Conservation (phyloP, 2,797 vertebrate species). For the Natrix natrix region DNA sequence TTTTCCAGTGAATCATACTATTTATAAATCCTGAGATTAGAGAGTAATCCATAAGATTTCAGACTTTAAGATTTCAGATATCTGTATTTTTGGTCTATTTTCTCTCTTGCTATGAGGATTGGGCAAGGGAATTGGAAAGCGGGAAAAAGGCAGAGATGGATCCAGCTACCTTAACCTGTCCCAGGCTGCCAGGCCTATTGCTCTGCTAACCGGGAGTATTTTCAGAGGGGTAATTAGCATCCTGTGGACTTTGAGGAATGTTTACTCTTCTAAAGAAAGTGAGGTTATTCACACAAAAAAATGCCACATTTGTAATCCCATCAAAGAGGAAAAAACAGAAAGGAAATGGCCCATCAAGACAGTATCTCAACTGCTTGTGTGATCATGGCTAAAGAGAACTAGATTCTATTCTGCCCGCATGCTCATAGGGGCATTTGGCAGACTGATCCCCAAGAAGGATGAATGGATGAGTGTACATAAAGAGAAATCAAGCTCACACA, state of each 20-base stretch:
- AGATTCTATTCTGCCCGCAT: not conserved
- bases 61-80: not conserved
- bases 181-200: not conserved
- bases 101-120: not conserved
- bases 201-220: conserved; percentile 1
- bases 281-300: not conserved
- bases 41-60: conserved; percentile 1
- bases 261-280: not conserved
- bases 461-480: not conserved
- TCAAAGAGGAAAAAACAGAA: not conserved
- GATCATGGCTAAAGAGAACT: accelerated
- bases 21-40: not conserved
- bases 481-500: conserved; percentile 16
- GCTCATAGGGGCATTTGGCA: not conserved
- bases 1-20: not conserved
- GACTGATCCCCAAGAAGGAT: not conserved
- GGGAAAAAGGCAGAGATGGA: not conserved
- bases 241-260: not conserved
- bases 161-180: not conserved
- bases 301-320: not conserved
- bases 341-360: accelerated
- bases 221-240: not conserved
- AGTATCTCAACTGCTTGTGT: accelerated
- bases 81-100: not conserved
- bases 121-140: not conserved